Percentiles rank a stretch among this genome's conserved stretches.
Conservation (phyloP, 1,140 invertebrate genomes). For the Matsumurasca onukii region DNA sequence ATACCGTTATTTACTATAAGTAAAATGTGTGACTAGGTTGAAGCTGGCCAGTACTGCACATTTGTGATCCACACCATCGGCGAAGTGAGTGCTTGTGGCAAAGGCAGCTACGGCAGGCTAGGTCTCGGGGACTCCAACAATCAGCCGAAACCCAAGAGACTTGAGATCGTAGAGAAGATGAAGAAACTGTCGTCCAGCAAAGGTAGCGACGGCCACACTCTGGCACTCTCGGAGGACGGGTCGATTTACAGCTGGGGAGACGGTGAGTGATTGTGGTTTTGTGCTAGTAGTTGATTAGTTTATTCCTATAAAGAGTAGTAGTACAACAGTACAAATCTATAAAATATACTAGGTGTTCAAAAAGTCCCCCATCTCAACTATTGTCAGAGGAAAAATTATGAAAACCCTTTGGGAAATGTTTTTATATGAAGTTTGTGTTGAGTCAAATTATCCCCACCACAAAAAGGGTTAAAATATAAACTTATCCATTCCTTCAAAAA, state of each 20-base stretch:
- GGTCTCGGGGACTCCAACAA: slow-evolving; percentile 60
- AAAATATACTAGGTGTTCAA: too few relatives aligned
- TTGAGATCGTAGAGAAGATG: slow-evolving; percentile 52
- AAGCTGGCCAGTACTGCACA: slow-evolving; percentile 68
- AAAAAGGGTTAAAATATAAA: too few relatives aligned
- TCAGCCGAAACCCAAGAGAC: slow-evolving; percentile 53
- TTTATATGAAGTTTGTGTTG: too few relatives aligned
- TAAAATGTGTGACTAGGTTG: slow-evolving; percentile 52
- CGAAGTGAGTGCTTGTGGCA: slow-evolving; percentile 59
- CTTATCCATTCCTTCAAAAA: too few relatives aligned
- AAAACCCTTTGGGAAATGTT: too few relatives aligned
- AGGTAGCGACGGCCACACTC: slow-evolving; percentile 61
- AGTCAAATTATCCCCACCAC: too few relatives aligned
- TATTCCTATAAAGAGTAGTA: too few relatives aligned
- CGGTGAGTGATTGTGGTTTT: slow-evolving; percentile 53
- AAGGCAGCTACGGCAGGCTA: slow-evolving; percentile 58
- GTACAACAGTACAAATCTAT: too few relatives aligned
- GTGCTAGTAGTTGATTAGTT: too few relatives aligned
- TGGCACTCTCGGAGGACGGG: slow-evolving; percentile 59
- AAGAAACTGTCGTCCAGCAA: slow-evolving; percentile 57
- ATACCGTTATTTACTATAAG: too few relatives aligned
- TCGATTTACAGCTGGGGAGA: slow-evolving; percentile 65
- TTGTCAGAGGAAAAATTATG: too few relatives aligned
- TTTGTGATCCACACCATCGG: slow-evolving; percentile 62
- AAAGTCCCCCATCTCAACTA: too few relatives aligned